Conservation (phyloP, 2,797 vertebrate species). For the Lophius americanus region DNA sequence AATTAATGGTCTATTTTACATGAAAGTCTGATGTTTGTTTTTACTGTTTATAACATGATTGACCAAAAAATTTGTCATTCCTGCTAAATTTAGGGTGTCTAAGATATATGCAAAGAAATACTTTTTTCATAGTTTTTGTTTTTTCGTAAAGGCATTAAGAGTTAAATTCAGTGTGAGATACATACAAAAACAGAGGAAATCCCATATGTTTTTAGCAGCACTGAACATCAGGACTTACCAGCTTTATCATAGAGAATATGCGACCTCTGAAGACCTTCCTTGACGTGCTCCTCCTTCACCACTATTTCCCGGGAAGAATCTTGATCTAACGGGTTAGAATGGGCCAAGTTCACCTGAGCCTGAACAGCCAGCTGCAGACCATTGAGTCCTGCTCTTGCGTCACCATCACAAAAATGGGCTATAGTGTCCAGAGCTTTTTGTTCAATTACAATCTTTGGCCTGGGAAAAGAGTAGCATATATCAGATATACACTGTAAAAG, state of each 20-base stretch:
- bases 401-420: conserved; percentile 92
- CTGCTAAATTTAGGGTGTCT: no score
- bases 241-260: conserved; percentile 97
- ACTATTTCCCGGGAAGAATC: conserved; percentile 68
- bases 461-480: conserved; percentile 58
- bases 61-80: no score
- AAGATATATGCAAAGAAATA: no score
- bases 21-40: no score
- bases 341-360: conserved; percentile 80
- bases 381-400: conserved; percentile 91
- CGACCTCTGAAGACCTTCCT: conserved; percentile 95
- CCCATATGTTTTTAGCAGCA: no score
- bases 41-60: no score
- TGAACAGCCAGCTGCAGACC: conserved; percentile 94
- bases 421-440: conserved; percentile 92
- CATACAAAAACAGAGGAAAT: no score
- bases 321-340: neutral
- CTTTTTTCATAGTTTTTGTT: no score
- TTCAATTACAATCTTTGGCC: conserved; percentile 86
- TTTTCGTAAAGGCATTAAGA: no score
- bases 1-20: no score
- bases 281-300: conserved; percentile 90
- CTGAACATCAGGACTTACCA: conserved; percentile 77
- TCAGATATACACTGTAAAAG: neutral
- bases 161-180: no score